Conservation (phyloP, 2,113 vertebrate genomes). For the Ictalurus furcatus region DNA sequence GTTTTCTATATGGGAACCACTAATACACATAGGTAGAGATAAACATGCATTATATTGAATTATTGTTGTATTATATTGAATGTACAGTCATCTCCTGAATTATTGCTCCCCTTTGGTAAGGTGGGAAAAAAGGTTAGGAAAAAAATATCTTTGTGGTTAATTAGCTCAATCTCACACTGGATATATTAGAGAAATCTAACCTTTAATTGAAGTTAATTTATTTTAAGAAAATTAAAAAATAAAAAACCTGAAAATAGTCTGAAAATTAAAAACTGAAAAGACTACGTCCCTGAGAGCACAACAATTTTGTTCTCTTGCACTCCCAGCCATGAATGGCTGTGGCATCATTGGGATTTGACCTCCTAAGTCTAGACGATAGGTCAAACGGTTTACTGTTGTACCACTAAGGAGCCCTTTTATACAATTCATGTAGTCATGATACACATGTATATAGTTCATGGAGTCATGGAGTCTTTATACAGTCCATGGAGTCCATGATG, state of each 20-base stretch:
- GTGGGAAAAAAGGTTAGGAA: neutral
- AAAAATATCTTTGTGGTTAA: neutral
- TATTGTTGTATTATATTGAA: neutral
- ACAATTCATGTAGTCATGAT: neutral
- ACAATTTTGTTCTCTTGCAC: neutral
- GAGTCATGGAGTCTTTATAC: neutral
- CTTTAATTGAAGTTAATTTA: neutral
- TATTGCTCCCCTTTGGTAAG: neutral
- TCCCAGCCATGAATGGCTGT: neutral
- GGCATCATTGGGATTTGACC: neutral
- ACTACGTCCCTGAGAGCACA: neutral
- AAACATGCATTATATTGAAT: neutral
- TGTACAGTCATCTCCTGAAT: neutral
- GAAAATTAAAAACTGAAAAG: neutral
- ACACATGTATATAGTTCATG: neutral
- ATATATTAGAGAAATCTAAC: neutral
- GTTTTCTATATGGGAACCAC: slow-evolving; percentile 99
- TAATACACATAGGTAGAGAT: slow-evolving; percentile 56
- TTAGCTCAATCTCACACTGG: neutral
- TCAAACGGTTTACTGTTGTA: neutral
- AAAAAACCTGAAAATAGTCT: neutral
- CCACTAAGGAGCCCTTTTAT: neutral
- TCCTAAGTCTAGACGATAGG: neutral
- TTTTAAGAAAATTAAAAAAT: neutral
- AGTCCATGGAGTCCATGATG: neutral